A percentile compares a stretch with the other conserved stretches of the same genome.
phyloP scores from a whole-genome alignment of 2,888 invertebrate species.

The Beris morrisii region DNA sequence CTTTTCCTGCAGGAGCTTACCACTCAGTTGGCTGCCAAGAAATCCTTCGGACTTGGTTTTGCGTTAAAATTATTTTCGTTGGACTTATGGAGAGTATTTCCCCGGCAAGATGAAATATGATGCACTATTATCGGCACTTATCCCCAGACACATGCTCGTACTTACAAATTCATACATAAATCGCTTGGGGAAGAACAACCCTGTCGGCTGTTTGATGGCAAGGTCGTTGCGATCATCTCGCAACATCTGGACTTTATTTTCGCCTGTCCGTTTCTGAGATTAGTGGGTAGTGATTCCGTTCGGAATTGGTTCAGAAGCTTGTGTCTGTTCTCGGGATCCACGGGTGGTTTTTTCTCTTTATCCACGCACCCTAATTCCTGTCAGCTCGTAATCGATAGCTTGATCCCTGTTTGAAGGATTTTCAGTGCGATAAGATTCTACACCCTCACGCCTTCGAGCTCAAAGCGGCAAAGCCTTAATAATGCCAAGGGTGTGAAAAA shows the following conservation, averaged over 20 bases:
- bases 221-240: too few relatives aligned
- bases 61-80: constrained; percentile 32
- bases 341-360: constrained; percentile 9
- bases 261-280: background rate
- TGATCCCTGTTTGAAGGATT: background rate
- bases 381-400: too few relatives aligned
- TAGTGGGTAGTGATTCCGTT: background rate
- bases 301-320: constrained; percentile 17
- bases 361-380: too few relatives aligned
- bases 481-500: constrained; percentile 32
- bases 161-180: constrained; percentile 31
- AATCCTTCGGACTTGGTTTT: constrained; percentile 2
- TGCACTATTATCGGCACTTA: constrained; percentile 34
- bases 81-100: constrained; percentile 29
- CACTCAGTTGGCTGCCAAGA: background rate
- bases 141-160: constrained; percentile 1
- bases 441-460: too few relatives aligned
- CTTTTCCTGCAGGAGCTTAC: too few relatives aligned
- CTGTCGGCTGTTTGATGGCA: too few relatives aligned
- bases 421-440: too few relatives aligned
- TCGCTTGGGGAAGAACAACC: too few relatives aligned
- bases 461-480: too few relatives aligned
- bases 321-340: background rate
- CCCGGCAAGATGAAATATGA: constrained; percentile 25
- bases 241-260: constrained; percentile 33